Conservation (phyloP, 1,140 invertebrate species). For the Drosophila nikananu region DNA sequence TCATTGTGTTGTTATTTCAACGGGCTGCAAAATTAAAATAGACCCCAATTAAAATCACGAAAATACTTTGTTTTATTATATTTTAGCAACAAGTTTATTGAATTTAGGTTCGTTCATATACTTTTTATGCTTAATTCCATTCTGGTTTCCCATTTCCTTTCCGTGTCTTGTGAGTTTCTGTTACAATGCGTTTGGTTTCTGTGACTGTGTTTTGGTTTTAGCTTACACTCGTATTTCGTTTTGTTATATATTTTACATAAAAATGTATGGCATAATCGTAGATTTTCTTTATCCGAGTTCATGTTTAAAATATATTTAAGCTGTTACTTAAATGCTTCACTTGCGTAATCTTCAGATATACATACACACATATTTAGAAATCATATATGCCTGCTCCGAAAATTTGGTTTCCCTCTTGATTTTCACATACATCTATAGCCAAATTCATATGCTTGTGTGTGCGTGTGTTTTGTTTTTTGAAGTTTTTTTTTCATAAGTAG, state of each 20-base stretch:
- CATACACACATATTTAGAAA: conserved; percentile 60
- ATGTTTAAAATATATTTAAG: conserved; percentile 78
- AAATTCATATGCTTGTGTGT: conserved; percentile 51
- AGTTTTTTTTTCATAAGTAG: conserved; percentile 39
- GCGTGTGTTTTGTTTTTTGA: conserved; percentile 9
- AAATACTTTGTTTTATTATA: conserved; percentile 58
- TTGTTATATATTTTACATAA: conserved; percentile 73
- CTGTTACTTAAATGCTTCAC: conserved; percentile 60
- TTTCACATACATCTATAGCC: conserved; percentile 64
- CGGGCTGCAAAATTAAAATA: background rate
- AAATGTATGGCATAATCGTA: conserved; percentile 80
- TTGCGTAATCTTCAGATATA: conserved; percentile 56
- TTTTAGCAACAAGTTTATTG: conserved; percentile 84
- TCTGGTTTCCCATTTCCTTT: conserved; percentile 56
- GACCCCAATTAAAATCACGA: conserved; percentile 1
- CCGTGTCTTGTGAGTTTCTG: conserved; percentile 75
- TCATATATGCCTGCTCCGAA: conserved; percentile 60
- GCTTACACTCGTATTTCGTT: conserved; percentile 61
- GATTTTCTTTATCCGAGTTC: conserved; percentile 67
- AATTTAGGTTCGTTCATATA: conserved; percentile 78
- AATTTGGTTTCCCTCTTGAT: conserved; percentile 46
- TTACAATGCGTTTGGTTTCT: conserved; percentile 68
- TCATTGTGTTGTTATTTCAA: too few relatives aligned
- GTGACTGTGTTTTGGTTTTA: conserved; percentile 57
- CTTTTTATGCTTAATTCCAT: conserved; percentile 74